A percentile compares a stretch with the other conserved stretches of the same genome.
Conservation (phyloP, 30 jellyfish, hydroid and myxozoan species). For the Morbakka virulenta region DNA sequence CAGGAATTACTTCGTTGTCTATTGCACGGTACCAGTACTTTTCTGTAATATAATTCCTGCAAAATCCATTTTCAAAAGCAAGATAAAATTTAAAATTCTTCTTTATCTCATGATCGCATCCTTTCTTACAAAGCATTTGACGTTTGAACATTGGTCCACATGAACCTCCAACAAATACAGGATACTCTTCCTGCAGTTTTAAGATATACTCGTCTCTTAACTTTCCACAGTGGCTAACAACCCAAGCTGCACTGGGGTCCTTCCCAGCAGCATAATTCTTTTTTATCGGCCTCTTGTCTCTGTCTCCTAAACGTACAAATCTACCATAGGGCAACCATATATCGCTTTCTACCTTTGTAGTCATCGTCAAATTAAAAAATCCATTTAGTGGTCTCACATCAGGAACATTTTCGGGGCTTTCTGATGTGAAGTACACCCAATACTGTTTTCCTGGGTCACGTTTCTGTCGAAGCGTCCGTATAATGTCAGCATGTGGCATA, state of each 20-base stretch:
- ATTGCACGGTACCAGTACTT: conserved; percentile 60
- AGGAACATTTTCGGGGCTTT: conserved; percentile 78
- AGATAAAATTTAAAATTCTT: conserved; percentile 32
- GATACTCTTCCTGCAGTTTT: conserved; percentile 22
- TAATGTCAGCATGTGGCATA: conserved; percentile 52
- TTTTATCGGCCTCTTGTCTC: conserved; percentile 1
- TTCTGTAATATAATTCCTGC: conserved; percentile 65
- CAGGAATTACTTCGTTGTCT: conserved; percentile 46
- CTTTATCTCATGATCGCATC: conserved; percentile 13
- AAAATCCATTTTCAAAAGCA: no score
- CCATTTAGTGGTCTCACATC: conserved; percentile 65
- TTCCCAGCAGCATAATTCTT: conserved; percentile 46
- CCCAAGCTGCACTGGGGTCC: conserved; percentile 60
- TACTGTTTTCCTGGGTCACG: conserved; percentile 61
- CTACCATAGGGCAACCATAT: conserved; percentile 43
- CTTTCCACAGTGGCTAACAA: conserved; percentile 55
- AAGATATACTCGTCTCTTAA: conserved; percentile 18
- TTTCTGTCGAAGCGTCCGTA: conserved; percentile 8
- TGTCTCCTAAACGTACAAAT: neutral
- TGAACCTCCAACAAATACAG: conserved; percentile 53
- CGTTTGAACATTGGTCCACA: conserved; percentile 26
- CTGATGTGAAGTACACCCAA: conserved; percentile 92
- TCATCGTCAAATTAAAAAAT: conserved; percentile 79
- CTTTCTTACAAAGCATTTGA: conserved; percentile 10
- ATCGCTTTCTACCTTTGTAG: conserved; percentile 62